Percentiles rank a stretch among this genome's conserved stretches.
Conservation (phyloP, 2,113 vertebrate species). For the Sclerurus mexicanus region DNA sequence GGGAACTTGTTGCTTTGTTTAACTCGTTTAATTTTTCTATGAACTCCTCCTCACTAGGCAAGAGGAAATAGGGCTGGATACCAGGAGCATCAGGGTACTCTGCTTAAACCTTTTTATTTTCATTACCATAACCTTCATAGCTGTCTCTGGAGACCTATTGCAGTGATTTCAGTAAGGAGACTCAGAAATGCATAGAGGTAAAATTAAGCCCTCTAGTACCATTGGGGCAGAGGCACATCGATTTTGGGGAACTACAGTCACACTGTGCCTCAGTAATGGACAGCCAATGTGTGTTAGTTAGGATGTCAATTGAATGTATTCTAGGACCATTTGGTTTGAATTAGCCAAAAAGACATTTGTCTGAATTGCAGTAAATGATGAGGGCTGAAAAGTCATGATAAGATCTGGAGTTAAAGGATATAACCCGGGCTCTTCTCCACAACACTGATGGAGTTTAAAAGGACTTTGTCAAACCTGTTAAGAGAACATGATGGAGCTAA, state of each 20-base stretch:
- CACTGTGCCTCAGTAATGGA: background rate
- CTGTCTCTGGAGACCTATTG: background rate
- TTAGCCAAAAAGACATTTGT: background rate
- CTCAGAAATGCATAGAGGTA: background rate
- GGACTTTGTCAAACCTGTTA: background rate
- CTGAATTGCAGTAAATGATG: background rate
- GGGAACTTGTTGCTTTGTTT: background rate
- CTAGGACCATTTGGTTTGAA: conserved; percentile 8
- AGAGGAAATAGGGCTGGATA: background rate
- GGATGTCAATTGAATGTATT: background rate
- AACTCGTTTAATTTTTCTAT: background rate
- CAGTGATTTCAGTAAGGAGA: background rate
- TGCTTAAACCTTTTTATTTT: background rate
- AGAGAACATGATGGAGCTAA: background rate
- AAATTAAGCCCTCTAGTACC: background rate
- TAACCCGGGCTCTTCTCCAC: background rate
- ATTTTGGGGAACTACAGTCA: background rate
- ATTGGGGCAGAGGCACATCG: background rate
- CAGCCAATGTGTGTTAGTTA: background rate
- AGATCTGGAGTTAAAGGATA: background rate
- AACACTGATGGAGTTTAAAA: background rate
- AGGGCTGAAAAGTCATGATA: background rate
- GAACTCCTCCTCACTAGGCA: background rate
- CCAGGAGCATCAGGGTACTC: background rate
- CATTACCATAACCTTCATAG: background rate